phyloP scores from a whole-genome alignment of 1,140 invertebrate genomes.

The Megathymus violae region DNA sequence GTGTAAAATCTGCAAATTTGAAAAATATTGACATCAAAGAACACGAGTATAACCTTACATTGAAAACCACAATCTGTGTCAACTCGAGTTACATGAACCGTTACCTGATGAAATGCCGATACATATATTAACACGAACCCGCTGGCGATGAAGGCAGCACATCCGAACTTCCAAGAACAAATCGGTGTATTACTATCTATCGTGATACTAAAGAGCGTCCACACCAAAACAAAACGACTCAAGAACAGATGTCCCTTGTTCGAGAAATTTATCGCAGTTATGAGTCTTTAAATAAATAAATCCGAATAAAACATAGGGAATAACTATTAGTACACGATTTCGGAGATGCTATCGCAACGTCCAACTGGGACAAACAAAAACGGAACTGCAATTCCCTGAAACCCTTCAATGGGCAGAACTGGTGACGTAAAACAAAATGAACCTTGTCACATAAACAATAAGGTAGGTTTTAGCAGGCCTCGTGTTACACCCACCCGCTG shows the following conservation, averaged over 20 bases:
- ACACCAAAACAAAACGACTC: conserved; percentile 9
- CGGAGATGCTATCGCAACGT: conserved; percentile 64
- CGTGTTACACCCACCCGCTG: conserved; percentile 61
- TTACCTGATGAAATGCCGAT: too few relatives aligned
- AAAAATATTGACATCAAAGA: too few relatives aligned
- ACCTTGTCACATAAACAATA: conserved; percentile 38
- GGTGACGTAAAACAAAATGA: conserved; percentile 33
- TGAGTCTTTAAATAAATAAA: conserved; percentile 35
- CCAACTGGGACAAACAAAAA: conserved; percentile 63
- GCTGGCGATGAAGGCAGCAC: background rate
- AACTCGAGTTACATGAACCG: too few relatives aligned
- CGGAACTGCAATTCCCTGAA: conserved; percentile 67
- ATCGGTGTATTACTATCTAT: conserved; percentile 18
- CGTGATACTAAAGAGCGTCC: background rate
- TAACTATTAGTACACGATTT: conserved; percentile 49
- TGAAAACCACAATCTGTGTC: too few relatives aligned
- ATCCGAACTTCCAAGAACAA: conserved; percentile 1
- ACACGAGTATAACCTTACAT: too few relatives aligned
- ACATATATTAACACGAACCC: too few relatives aligned
- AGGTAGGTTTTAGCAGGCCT: conserved; percentile 42
- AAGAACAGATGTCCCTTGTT: conserved; percentile 33
- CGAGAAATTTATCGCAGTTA: conserved; percentile 27
- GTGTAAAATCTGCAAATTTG: too few relatives aligned
- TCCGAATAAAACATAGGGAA: conserved; percentile 36
- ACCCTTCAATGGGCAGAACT: conserved; percentile 48